Conservation (phyloP, 2,797 vertebrate species). For the Hipposideros larvatus region DNA sequence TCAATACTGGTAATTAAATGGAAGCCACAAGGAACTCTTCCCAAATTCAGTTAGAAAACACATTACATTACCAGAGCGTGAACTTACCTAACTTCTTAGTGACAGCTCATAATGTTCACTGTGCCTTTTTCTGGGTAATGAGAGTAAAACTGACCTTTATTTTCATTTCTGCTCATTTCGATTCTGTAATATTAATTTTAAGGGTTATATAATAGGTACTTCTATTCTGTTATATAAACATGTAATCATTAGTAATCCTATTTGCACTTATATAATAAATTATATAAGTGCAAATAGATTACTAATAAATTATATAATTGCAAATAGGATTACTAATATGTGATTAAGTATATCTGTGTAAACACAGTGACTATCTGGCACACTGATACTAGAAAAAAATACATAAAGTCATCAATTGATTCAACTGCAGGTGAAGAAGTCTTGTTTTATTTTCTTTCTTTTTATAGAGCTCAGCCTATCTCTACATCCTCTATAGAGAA, state of each 20-base stretch:
- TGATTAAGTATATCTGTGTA: neutral
- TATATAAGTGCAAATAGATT: neutral
- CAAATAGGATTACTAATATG: too few species aligned
- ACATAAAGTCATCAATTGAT: neutral
- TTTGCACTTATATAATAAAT: neutral
- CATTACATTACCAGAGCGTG: neutral
- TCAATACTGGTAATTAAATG: neutral
- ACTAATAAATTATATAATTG: neutral
- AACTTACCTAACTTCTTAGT: neutral
- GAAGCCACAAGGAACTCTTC: neutral
- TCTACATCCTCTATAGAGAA: neutral
- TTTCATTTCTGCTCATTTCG: slow-evolving; percentile 37
- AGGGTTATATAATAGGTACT: neutral
- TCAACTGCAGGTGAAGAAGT: neutral
- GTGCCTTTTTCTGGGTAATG: neutral
- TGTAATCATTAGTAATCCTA: neutral
- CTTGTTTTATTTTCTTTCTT: neutral
- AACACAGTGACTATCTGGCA: neutral
- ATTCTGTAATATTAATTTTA: neutral
- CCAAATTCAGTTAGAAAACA: neutral
- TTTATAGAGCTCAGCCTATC: neutral
- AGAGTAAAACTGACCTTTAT: neutral
- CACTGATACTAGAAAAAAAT: neutral
- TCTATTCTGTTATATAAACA: neutral
- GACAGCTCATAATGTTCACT: neutral